phyloP scores from a whole-genome alignment of 2,888 invertebrate species.

The Terebella lapidaria region DNA sequence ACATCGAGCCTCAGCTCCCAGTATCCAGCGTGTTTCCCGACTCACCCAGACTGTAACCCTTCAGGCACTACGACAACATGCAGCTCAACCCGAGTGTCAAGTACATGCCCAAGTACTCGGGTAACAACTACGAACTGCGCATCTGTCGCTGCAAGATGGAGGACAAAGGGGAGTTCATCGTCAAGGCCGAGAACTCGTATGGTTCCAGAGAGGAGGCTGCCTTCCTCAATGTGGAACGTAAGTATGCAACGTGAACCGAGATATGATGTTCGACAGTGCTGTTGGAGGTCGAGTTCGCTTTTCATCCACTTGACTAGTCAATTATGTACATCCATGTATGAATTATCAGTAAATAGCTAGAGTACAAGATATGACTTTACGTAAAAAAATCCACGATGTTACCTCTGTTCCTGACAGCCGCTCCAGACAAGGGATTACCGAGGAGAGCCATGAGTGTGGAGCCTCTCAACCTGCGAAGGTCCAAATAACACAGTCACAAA shows the following conservation, averaged over 20 bases:
- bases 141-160: constrained; percentile 89
- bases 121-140: constrained; percentile 94
- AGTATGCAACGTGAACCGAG: constrained; percentile 21
- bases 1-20: too few relatives aligned
- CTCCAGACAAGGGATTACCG: constrained; percentile 2
- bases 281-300: too few relatives aligned
- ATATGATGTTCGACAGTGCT: too few relatives aligned
- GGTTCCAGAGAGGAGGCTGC: constrained; percentile 46
- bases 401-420: too few relatives aligned
- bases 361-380: too few relatives aligned
- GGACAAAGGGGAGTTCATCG: constrained; percentile 95
- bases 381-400: too few relatives aligned
- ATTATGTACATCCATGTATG: too few relatives aligned
- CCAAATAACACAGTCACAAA: too few relatives aligned
- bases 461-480: constrained; percentile 9
- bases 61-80: constrained; percentile 40
- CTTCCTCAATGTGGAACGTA: constrained; percentile 49
- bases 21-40: too few relatives aligned
- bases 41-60: too few relatives aligned
- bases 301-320: too few relatives aligned
- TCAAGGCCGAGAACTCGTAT: constrained; percentile 58
- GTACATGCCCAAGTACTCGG: constrained; percentile 96
- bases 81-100: constrained; percentile 89
- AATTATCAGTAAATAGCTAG: too few relatives aligned
- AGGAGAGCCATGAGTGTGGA: constrained; percentile 25